Evolutionary conservation across 2,888 invertebrate genomes (phyloP).

Genomic region (Calliopum simillimum): DNA sequence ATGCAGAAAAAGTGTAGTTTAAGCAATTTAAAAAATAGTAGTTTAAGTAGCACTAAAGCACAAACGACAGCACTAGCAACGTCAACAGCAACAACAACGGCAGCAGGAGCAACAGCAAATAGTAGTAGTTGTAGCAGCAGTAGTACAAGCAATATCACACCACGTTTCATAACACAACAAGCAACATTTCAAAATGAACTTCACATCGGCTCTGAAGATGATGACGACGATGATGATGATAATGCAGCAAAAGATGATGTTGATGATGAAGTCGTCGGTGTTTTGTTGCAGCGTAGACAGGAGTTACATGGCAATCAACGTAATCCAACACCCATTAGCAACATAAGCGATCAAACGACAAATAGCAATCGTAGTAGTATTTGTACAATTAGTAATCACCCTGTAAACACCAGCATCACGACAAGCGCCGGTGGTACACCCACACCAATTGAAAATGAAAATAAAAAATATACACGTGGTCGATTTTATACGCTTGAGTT

Average conservation of each 20-base stretch:
- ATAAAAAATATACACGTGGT: slow-evolving; percentile 60
- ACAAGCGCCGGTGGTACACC: slow-evolving; percentile 16
- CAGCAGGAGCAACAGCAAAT: slow-evolving; percentile 37
- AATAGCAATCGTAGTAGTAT: slow-evolving; percentile 51
- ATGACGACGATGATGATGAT: slow-evolving; percentile 43
- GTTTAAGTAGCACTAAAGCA: slow-evolving; percentile 35
- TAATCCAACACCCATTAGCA: slow-evolving; percentile 22
- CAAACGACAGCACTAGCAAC: slow-evolving; percentile 37
- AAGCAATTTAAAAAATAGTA: slow-evolving; percentile 22
- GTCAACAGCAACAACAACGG: slow-evolving; percentile 37
- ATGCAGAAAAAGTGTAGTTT: neutral
- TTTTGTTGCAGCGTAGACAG: slow-evolving; percentile 15
- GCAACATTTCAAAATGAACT: slow-evolving; percentile 48
- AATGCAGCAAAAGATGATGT: slow-evolving; percentile 40
- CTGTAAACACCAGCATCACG: slow-evolving; percentile 35
- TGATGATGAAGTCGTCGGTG: slow-evolving; percentile 37
- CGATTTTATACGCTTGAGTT: slow-evolving; percentile 67
- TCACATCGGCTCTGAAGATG: slow-evolving; percentile 52
- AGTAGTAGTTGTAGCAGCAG: slow-evolving; percentile 37
- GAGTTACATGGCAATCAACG: slow-evolving; percentile 1
- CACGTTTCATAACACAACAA: slow-evolving; percentile 20
- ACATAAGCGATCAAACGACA: slow-evolving; percentile 47
- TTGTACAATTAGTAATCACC: slow-evolving; percentile 49
- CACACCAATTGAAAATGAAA: slow-evolving; percentile 57
- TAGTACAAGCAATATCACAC: slow-evolving; percentile 26